phyloP scores from a whole-genome alignment of 1,140 invertebrate species.

The Penaeus indicus region DNA sequence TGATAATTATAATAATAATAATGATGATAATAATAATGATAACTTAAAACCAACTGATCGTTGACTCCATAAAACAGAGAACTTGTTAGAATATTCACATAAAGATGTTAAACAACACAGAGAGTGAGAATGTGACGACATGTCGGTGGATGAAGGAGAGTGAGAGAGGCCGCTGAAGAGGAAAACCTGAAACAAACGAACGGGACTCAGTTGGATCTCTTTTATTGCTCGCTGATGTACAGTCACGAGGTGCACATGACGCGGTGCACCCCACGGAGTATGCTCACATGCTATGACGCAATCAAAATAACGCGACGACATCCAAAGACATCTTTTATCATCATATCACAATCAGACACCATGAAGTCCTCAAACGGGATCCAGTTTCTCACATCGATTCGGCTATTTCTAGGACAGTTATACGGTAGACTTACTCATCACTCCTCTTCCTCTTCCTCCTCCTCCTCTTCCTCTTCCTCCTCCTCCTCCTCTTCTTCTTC shows the following conservation, averaged over 20 bases:
- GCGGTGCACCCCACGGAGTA: no score
- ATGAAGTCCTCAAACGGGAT: no score
- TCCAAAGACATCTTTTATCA: no score
- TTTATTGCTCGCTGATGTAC: no score
- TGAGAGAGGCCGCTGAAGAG: constrained; percentile 24
- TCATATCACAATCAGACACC: no score
- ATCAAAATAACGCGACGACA: no score
- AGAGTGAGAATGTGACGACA: constrained; percentile 23
- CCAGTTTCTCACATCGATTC: neutral
- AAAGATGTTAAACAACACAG: constrained; percentile 38
- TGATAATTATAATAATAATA: constrained; percentile 43
- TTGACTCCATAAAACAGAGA: constrained; percentile 41
- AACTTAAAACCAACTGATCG: constrained; percentile 31
- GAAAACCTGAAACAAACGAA: no score
- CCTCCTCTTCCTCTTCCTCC: constrained; percentile 55
- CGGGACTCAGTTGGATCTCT: no score
- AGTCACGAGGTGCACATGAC: no score
- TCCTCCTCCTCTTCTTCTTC: constrained; percentile 80
- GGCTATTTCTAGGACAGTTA: constrained; percentile 8
- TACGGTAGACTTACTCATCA: constrained; percentile 46
- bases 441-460: constrained; percentile 53
- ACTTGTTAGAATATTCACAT: constrained; percentile 24
- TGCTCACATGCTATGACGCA: no score
- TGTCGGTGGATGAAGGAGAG: neutral
- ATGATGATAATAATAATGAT: constrained; percentile 52